These are phyloP conservation scores for Zaprionus africanus DNA, from an alignment of 1,140 invertebrate species.

Conservation along the genomic window DNA sequence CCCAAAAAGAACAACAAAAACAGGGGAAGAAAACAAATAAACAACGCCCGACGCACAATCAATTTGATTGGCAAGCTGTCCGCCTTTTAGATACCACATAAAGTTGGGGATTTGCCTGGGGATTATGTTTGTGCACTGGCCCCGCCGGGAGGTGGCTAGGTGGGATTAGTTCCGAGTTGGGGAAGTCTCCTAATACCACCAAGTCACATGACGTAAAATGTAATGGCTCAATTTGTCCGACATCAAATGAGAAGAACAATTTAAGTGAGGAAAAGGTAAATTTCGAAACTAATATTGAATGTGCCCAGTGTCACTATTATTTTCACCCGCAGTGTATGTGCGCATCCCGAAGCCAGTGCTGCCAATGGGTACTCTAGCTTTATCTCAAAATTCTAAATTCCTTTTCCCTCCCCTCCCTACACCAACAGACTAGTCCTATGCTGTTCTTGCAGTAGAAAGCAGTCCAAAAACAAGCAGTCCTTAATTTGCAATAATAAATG, in stretches of 20 bases:
- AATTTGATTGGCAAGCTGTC: constrained; percentile 79
- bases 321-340: no score
- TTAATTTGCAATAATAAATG: no score
- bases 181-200: constrained; percentile 27
- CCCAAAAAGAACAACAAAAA: constrained; percentile 4
- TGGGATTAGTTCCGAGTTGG: constrained; percentile 41
- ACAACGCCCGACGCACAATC: constrained; percentile 53
- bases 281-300: not conserved
- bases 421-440: no score
- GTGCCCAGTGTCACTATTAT: no score
- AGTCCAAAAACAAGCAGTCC: no score
- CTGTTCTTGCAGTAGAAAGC: no score
- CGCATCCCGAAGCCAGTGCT: no score
- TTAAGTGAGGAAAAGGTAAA: not conserved
- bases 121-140: constrained; percentile 39
- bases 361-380: no score
- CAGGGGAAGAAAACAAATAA: constrained; percentile 24
- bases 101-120: constrained; percentile 56
- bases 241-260: not conserved
- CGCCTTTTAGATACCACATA: constrained; percentile 59
- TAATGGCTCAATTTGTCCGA: constrained; percentile 7
- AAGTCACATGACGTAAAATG: not conserved
- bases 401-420: no score
- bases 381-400: no score
- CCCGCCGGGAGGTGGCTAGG: constrained; percentile 3